Conservation (phyloP, 2,888 invertebrate species). For the Lissonota sp. region DNA sequence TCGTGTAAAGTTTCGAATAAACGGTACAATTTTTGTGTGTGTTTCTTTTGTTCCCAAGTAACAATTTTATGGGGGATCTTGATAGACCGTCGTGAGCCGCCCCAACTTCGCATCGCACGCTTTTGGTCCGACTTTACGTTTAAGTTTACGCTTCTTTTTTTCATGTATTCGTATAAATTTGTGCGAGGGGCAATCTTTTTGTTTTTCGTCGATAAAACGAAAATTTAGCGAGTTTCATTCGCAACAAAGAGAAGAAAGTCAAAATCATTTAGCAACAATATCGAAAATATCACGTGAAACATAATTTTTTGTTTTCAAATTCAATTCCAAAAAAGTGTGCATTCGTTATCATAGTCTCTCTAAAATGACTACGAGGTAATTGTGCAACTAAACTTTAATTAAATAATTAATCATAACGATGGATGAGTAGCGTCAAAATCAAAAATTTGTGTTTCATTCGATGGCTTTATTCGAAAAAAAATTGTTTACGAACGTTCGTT, state of each 20-base stretch:
- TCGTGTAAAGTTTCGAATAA: constrained; percentile 56
- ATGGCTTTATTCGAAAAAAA: constrained; percentile 26
- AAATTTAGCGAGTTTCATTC: constrained; percentile 3
- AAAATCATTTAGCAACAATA: not conserved
- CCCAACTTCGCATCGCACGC: constrained; percentile 42
- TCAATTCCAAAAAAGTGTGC: constrained; percentile 41
- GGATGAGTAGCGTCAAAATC: too few relatives aligned
- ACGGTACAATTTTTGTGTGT: constrained; percentile 1
- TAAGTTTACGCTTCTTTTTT: constrained; percentile 17
- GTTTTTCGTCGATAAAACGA: constrained; percentile 14
- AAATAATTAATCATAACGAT: not conserved
- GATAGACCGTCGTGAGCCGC: constrained; percentile 52
- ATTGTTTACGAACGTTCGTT: constrained; percentile 10
- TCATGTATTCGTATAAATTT: constrained; percentile 28
- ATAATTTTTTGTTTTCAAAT: not conserved
- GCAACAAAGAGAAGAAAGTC: not conserved
- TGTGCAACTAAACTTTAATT: not conserved
- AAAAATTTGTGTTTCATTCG: constrained; percentile 41
- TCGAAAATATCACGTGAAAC: constrained; percentile 5
- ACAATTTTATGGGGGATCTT: constrained; percentile 37
- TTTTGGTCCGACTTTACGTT: constrained; percentile 59
- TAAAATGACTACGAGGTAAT: constrained; percentile 9
- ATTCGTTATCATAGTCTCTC: not conserved
- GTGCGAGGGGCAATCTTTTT: constrained; percentile 47
- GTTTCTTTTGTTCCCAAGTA: constrained; percentile 52